Conservation (phyloP, 64 coral and sea anemone genomes). For the Porites australiensis region DNA sequence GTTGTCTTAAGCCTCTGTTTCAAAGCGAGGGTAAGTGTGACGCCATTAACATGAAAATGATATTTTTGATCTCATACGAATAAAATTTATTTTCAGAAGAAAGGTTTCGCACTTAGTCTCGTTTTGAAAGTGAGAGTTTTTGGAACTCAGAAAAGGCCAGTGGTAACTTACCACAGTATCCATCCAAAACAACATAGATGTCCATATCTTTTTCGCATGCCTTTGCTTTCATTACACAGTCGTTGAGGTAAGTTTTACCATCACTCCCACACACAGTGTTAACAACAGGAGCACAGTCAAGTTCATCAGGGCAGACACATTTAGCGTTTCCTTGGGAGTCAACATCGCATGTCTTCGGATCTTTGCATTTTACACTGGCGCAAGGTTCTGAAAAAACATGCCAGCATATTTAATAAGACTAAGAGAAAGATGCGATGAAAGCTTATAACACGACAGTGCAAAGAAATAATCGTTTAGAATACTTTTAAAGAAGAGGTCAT, state of each 20-base stretch:
- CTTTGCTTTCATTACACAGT: slow-evolving; percentile 88
- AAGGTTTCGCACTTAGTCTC: too few species aligned
- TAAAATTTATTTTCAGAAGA: too few species aligned
- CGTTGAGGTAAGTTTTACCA: slow-evolving; percentile 82
- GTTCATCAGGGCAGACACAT: slow-evolving; percentile 83
- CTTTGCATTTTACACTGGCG: slow-evolving; percentile 51
- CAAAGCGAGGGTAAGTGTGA: too few species aligned
- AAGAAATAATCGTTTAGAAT: too few species aligned
- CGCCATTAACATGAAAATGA: too few species aligned
- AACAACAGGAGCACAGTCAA: slow-evolving; percentile 58
- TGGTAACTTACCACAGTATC: slow-evolving; percentile 85
- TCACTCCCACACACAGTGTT: slow-evolving; percentile 89
- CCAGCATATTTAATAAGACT: neutral
- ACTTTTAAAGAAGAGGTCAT: too few species aligned
- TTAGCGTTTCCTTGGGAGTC: slow-evolving; percentile 39
- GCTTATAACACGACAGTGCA: too few species aligned
- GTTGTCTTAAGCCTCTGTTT: too few species aligned
- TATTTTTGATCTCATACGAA: too few species aligned
- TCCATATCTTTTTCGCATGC: slow-evolving; percentile 63
- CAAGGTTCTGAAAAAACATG: slow-evolving; percentile 79
- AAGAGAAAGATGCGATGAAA: too few species aligned
- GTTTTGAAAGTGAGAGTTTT: too few species aligned
- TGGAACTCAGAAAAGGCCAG: too few species aligned
- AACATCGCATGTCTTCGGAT: slow-evolving; percentile 61
- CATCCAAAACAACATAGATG: slow-evolving; percentile 51